Base-by-base conservation (phyloP, 1,140 invertebrate species). In the Aphelinus atriplicis region DNA sequence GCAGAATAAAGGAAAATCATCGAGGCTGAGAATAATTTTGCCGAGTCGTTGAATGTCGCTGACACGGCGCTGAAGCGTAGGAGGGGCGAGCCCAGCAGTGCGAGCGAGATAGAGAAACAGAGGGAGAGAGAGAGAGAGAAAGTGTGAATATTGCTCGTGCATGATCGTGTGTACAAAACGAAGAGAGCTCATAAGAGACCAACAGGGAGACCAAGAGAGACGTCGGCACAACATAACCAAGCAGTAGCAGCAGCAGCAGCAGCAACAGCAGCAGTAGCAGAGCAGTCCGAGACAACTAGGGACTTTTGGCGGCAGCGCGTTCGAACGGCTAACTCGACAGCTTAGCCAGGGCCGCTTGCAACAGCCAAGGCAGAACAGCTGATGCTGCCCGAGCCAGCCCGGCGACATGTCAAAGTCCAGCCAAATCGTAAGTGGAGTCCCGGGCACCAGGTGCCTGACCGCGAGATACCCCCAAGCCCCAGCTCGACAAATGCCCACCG, bases 371-470 rank as follows among this genome's bases (percentile, higher is more conserved):
- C 66, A 82, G 80, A 87, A 87, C 85, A 85, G 51, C 51, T 53
- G 51, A 87, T 87, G 84, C 78, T 83, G 78, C 48, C 45, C 61
- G 78, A 81, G 76, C 77, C 77, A 83, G 79, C 85, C 85, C 87
- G 86, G 86, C 84, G 84, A 87, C 84, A 89, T 89, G 88, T 89
- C 88, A 88, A 89, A 87, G 83, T 83, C 81, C 72, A 85, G 81
- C 77, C 82, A 84, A 87, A 85, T 88, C 77, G 88, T 88, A 86
- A 89, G 88, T 87, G 64, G 68, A 77, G 74, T 3, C 10, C 7
- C 43, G 42, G 10, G 46, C 3, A 56, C 3, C 6, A 45, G 56
- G 4, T 26, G 26, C 26, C 26, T 26, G 26, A 26, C 53, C 5
- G 5, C 1, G 53, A 55, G 53, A 26, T 26, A 26, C 26, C 26